Evolutionary conservation across 2,113 vertebrate genomes (phyloP).

Genomic region (Oncorhynchus kisutch): DNA sequence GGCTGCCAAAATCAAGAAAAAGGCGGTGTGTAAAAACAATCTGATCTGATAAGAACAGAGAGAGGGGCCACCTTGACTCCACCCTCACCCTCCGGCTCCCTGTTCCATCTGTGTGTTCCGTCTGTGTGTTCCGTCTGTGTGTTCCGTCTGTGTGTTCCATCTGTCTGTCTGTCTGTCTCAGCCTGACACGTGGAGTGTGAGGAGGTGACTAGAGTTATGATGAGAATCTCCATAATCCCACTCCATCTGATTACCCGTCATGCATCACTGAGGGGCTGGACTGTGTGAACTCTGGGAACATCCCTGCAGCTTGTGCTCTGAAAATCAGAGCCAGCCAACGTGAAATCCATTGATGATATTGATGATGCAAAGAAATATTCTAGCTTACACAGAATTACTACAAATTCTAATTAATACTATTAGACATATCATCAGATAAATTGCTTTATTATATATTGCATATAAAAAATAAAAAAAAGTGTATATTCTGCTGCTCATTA

Average conservation of each 20-base stretch:
- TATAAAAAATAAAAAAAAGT: neutral
- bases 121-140: slow-evolving; percentile 1
- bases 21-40: slow-evolving; percentile 92
- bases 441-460: neutral
- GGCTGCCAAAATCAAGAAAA: slow-evolving; percentile 99
- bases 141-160: slow-evolving; percentile 29
- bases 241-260: neutral
- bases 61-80: slow-evolving; percentile 47
- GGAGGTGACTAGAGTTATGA: neutral
- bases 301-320: neutral
- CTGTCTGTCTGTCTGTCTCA: neutral
- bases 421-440: neutral
- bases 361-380: too few species aligned
- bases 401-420: neutral
- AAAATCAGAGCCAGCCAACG: too few species aligned
- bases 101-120: slow-evolving; percentile 28
- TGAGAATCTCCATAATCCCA: neutral
- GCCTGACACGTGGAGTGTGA: neutral
- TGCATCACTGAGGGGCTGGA: neutral
- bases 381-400: neutral
- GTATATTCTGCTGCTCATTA: slow-evolving; percentile 1
- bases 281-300: neutral
- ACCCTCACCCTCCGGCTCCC: slow-evolving; percentile 38
- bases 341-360: too few species aligned
- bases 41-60: slow-evolving; percentile 30